These are phyloP conservation scores for Cyrtodaria siliqua DNA, from an alignment of 2,888 invertebrate genomes.

Conservation along the genomic window DNA sequence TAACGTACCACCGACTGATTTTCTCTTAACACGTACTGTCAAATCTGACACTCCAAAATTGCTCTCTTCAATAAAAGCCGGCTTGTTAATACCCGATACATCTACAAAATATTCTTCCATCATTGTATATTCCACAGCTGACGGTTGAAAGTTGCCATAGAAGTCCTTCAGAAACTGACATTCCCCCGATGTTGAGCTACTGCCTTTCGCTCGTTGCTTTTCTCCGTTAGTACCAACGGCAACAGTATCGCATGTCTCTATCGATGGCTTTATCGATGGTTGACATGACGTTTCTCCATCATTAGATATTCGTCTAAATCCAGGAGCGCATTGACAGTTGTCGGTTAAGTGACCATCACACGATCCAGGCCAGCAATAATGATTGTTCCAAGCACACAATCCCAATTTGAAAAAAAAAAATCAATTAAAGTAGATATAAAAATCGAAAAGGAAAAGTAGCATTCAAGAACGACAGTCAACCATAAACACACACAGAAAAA, in stretches of 20 bases:
- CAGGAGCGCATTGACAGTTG: neutral
- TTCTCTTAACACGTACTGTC: neutral
- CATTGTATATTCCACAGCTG: neutral
- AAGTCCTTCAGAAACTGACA: constrained; percentile 12
- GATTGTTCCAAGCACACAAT: constrained; percentile 25
- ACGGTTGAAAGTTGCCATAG: constrained; percentile 23
- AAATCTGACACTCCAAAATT: constrained; percentile 22
- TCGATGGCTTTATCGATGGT: neutral
- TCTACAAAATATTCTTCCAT: neutral
- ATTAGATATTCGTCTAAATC: neutral
- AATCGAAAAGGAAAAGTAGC: too few relatives aligned
- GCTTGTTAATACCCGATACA: neutral
- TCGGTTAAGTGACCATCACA: constrained; percentile 1
- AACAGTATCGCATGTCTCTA: constrained; percentile 17
- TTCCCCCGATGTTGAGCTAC: neutral
- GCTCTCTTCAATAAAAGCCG: constrained; percentile 8
- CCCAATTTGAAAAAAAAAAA: too few relatives aligned
- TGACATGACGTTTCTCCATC: constrained; percentile 16
- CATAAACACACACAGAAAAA: too few relatives aligned
- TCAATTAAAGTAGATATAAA: too few relatives aligned
- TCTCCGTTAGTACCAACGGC: constrained; percentile 16
- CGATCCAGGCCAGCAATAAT: constrained; percentile 17
- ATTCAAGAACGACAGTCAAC: too few relatives aligned
- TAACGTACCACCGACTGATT: constrained; percentile 4
- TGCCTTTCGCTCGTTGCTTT: constrained; percentile 16